Base-by-base conservation (phyloP, 1,140 invertebrate genomes). In the Meloidogyne floridensis region DNA sequence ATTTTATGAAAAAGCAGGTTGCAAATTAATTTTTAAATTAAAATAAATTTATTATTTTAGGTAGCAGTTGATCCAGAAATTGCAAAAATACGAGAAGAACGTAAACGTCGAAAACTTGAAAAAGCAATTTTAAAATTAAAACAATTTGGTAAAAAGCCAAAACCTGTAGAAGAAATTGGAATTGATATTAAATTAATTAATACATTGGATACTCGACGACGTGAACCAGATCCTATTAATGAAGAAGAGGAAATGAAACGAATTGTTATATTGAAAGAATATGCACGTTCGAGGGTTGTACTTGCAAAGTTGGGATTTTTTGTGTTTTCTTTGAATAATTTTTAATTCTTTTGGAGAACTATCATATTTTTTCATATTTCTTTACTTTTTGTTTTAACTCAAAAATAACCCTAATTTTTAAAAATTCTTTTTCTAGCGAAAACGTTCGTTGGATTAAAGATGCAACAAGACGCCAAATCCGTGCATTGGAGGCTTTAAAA, bases 51-150 rank as follows among this genome's bases (percentile, higher is more conserved):
- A 71, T 6, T 77, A 13, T 10, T 13, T 18, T 9, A 90, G 77
- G 87, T 84, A 78, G 88, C 87, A 81, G 83, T 89, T 51, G 88
- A 89, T 80, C 88, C 88, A 11, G 88, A 90, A 78, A 81, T 89
- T 6, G 87, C 89, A 10, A 89, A 90, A 81, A 54, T 82, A 47
- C 54, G 88, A 65, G 88, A 89, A 81, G 69, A 74, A 10, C 80
- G 88, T 7, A 82, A 85, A 18, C 71, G 88, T 51, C 87, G 89
- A 59, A 85, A 87, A 65, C 71, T 89, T 18, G 85, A 85, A 47
- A 87, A 84, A 53, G 88, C 89, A 69, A 89, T 89, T 75, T 81
- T 85, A 51, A 51, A 84, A 70, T 80, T 89, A 83, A 86, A 88
- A 73, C 85, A 89, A 47, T 87, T 89, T 53, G 82, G 85, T 69